Evolutionary conservation across 2,113 vertebrate species (phyloP), one percentile per base, ranked within the genome.

Genomic region (Prinia subflava): DNA sequence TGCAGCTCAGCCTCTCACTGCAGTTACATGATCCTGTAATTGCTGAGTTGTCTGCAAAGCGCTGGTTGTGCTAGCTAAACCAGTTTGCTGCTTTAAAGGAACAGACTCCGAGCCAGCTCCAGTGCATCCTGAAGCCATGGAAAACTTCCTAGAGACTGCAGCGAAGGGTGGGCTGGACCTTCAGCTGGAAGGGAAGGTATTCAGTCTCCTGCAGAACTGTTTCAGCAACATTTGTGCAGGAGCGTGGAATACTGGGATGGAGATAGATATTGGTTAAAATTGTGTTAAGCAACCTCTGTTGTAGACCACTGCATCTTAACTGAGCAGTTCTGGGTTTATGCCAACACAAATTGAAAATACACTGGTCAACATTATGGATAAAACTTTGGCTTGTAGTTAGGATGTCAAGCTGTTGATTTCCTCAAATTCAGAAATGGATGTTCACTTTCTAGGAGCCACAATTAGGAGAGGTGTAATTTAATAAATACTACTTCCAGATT

Each of bases 41-140:
- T 97, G 95, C 93, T 94, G 88, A 96, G 76, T 84, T 95, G 94
- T 93, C 93, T 96, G 94, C 95, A 81, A 75, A 94, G 88, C 1
- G 21, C 92, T 84, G 93, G 95, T 95, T 96, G 88, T 94, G 92
- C 95, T 93, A 93, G 96, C 93, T 92, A 83, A 97, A 97, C 96
- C 95, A 96, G 96, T 96, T 97, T 95, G 92, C 52, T 55, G 52
- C 80, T 96, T 90, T 93, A 91, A 94, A 97, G 88, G 64, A 95
- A 67, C 25, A 93, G 92, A 74, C 87, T 75, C 47, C 2, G 11
- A 93, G 82, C 76, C 88, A 95, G 83, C 49, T 92, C 47, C 75
- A 86, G 82, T 52, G 71, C 35, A 0, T 96, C 80, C 93, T 78
- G 52, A 84, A 96, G 95, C 76, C 85, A 88, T 35, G 76, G 79